These are phyloP conservation scores for Plemyria rubiginata DNA, from an alignment of 2,888 invertebrate genomes.

Conservation along the genomic window DNA sequence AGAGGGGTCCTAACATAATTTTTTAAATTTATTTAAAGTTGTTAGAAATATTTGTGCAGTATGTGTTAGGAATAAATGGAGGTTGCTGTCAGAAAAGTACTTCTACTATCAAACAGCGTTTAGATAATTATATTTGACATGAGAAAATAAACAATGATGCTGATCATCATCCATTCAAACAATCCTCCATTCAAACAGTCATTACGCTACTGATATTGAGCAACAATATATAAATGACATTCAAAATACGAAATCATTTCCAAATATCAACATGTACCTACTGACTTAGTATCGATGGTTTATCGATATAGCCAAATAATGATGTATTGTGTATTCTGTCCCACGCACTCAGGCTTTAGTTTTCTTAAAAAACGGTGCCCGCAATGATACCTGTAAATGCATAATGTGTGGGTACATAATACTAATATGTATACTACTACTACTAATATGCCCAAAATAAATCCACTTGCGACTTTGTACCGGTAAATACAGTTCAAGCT, in stretches of 20 bases:
- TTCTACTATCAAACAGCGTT: neutral
- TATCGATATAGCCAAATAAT: constrained; percentile 56
- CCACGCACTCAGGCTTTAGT: constrained; percentile 68
- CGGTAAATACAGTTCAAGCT: too few relatives aligned
- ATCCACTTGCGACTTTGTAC: too few relatives aligned
- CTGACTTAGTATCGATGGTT: constrained; percentile 23
- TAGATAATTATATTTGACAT: neutral
- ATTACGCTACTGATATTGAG: constrained; percentile 1
- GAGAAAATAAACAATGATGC: neutral
- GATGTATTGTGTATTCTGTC: constrained; percentile 77
- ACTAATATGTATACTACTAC: too few relatives aligned
- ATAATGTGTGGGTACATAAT: too few relatives aligned
- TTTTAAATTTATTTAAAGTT: too few relatives aligned
- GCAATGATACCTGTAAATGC: neutral
- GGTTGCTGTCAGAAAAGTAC: too few relatives aligned
- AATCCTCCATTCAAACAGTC: constrained; percentile 4
- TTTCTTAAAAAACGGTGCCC: neutral
- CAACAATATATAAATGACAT: constrained; percentile 14
- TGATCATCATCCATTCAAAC: constrained; percentile 3
- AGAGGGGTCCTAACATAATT: too few relatives aligned
- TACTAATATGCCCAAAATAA: too few relatives aligned
- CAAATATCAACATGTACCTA: constrained; percentile 23
- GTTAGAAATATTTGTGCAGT: too few relatives aligned
- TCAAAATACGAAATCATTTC: constrained; percentile 11
- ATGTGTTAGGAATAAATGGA: too few relatives aligned